Evolutionary conservation across 2,888 invertebrate genomes (phyloP).

Genomic region (Glyphotaelius pellucidus): DNA sequence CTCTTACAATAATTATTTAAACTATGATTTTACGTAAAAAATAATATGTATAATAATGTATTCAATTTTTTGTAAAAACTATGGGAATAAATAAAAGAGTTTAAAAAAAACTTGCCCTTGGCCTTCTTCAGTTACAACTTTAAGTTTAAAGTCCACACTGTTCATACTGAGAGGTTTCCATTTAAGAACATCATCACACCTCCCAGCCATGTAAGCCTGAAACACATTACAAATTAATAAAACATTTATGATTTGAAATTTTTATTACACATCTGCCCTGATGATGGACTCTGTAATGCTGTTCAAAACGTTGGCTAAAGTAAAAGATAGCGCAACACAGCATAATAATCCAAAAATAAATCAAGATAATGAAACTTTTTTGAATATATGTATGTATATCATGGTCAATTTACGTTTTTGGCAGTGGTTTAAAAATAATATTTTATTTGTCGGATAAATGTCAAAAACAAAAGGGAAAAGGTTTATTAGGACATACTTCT

Average conservation of each 20-base stretch:
- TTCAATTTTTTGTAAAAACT: too few species aligned
- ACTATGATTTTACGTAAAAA: too few species aligned
- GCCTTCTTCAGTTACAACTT: conserved; percentile 85
- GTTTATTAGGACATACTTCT: conserved; percentile 77
- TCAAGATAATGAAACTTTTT: background rate
- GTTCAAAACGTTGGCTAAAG: too few species aligned
- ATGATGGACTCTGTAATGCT: too few species aligned
- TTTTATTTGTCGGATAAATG: background rate
- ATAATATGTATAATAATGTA: too few species aligned
- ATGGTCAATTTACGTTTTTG: background rate
- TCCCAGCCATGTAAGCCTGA: conserved; percentile 90
- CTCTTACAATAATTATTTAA: too few species aligned
- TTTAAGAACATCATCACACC: conserved; percentile 91
- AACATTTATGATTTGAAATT: background rate
- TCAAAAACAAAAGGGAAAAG: background rate
- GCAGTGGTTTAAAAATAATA: too few species aligned
- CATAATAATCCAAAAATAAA: too few species aligned
- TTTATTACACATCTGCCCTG: too few species aligned
- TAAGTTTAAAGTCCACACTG: conserved; percentile 96
- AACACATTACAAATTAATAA: conserved; percentile 66
- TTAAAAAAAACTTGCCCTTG: conserved; percentile 79
- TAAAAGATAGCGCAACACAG: too few species aligned
- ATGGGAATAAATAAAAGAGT: too few species aligned
- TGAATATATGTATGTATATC: too few species aligned
- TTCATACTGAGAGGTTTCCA: conserved; percentile 98